Evolutionary conservation across 2,113 vertebrate genomes (phyloP).

Genomic region (Serilophus lunatus): DNA sequence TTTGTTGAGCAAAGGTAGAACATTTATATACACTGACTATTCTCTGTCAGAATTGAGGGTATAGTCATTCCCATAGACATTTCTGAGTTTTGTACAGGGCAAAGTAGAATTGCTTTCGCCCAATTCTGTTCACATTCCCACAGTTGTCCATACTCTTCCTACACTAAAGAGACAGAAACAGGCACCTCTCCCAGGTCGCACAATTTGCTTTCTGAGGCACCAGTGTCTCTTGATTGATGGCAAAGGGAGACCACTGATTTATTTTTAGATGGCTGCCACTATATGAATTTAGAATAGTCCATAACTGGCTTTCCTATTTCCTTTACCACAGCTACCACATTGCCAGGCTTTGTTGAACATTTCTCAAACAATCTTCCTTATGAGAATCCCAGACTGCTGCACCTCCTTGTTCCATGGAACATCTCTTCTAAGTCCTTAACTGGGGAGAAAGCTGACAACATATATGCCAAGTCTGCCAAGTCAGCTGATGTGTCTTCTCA

Average conservation of each 20-base stretch:
- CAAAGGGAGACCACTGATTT: neutral
- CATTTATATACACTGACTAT: neutral
- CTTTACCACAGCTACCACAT: neutral
- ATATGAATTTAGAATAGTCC: neutral
- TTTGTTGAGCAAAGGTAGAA: neutral
- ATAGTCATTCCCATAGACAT: neutral
- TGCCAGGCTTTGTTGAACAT: neutral
- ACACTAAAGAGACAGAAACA: neutral
- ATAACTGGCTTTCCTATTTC: neutral
- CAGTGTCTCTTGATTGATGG: neutral
- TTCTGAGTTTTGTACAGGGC: neutral
- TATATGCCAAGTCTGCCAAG: accelerated
- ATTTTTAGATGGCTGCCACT: neutral
- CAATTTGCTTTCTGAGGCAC: neutral
- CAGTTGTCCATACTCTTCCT: neutral
- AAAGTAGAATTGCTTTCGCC: neutral
- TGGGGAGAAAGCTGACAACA: neutral
- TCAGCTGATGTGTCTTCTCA: neutral
- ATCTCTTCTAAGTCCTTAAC: neutral
- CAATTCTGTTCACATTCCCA: neutral
- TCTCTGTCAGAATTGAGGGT: neutral
- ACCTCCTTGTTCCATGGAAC: neutral
- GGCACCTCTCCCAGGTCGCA: neutral
- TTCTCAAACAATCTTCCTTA: neutral
- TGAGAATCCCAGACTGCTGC: neutral